phyloP scores from a whole-genome alignment of 2,113 vertebrate species.

The Callipepla californica region DNA sequence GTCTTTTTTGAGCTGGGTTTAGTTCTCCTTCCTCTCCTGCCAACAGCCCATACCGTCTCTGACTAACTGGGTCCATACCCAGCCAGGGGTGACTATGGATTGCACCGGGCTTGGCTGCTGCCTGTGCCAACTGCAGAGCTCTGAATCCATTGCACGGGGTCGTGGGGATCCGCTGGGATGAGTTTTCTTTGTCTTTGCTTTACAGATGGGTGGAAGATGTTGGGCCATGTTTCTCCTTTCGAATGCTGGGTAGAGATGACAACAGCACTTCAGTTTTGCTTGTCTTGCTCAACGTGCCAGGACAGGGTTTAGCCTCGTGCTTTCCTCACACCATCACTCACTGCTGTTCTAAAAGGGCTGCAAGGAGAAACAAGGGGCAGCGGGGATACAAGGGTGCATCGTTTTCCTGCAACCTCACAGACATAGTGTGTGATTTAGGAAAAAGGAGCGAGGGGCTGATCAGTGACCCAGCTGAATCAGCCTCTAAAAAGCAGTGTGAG shows the following conservation, averaged over 20 bases:
- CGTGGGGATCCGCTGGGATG: conserved; percentile 14
- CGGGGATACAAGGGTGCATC: not conserved
- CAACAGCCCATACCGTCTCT: conserved; percentile 40
- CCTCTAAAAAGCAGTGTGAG: not conserved
- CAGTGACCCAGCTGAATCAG: not conserved
- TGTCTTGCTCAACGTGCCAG: conserved; percentile 69
- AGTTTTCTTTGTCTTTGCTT: conserved; percentile 55
- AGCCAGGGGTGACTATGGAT: not conserved
- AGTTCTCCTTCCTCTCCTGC: conserved; percentile 29
- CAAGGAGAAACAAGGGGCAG: not conserved
- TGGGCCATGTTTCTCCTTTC: conserved; percentile 73
- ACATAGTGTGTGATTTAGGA: not conserved
- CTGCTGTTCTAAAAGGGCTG: conserved; percentile 63
- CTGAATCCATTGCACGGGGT: not conserved
- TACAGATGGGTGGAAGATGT: conserved; percentile 64
- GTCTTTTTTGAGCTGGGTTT: not conserved
- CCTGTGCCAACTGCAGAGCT: conserved; percentile 44
- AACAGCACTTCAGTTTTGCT: conserved; percentile 67
- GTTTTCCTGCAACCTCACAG: not conserved
- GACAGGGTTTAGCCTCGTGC: conserved; percentile 66
- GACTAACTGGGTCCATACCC: not conserved
- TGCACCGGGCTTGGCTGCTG: not conserved
- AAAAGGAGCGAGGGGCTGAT: not conserved
- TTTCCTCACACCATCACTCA: conserved; percentile 56
- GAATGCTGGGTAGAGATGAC: conserved; percentile 66